phyloP scores from a whole-genome alignment of 2,888 invertebrate species.

The Oscheius myriophilus region DNA sequence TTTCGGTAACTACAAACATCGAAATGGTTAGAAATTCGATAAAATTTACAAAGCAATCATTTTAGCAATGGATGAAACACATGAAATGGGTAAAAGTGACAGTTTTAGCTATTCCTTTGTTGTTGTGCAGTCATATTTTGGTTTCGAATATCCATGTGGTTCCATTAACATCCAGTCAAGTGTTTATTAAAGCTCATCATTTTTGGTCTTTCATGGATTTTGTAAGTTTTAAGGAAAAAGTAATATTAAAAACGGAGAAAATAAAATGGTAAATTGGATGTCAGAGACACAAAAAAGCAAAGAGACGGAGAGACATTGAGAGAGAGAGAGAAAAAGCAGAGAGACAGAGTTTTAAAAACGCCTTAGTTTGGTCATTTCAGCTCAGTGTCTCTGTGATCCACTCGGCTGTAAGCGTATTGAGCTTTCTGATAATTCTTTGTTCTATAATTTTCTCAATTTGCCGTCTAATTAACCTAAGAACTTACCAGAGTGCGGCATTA shows the following conservation, averaged over 20 bases:
- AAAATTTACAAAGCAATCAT: no score
- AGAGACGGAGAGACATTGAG: no score
- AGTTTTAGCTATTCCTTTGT: constrained; percentile 4
- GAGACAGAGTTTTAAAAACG: no score
- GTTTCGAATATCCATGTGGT: neutral
- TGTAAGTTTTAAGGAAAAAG: no score
- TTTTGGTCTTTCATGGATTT: constrained; percentile 1
- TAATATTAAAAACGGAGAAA: neutral
- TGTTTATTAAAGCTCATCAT: constrained; percentile 1
- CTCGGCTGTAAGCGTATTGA: neutral
- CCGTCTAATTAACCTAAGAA: constrained; percentile 2
- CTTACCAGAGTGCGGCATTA: neutral
- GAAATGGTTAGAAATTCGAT: no score
- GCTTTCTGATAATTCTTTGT: constrained; percentile 2
- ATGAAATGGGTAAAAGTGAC: neutral
- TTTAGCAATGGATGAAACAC: constrained; percentile 1
- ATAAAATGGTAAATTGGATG: no score
- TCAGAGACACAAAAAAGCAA: no score
- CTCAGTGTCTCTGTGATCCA: neutral
- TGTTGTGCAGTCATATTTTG: constrained; percentile 8
- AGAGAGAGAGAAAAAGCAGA: no score
- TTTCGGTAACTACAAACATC: no score
- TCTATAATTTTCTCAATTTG: neutral
- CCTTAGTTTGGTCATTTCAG: no score
- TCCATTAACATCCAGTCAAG: neutral